Evolutionary conservation across 2,797 vertebrate genomes (phyloP).

Genomic region (Onychomys leucogaster): DNA sequence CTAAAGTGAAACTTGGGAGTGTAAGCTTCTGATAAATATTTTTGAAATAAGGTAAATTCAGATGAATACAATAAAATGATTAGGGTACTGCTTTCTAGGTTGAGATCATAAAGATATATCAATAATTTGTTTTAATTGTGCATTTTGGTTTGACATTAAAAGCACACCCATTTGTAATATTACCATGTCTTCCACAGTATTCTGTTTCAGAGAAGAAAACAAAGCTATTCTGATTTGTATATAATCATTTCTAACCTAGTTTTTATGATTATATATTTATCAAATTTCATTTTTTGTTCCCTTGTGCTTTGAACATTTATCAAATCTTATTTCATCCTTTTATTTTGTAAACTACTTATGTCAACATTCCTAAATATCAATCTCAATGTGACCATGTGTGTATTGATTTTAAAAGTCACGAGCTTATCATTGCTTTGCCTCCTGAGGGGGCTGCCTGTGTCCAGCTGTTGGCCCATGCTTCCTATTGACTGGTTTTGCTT

Average conservation of each 20-base stretch:
- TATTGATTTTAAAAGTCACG: neutral
- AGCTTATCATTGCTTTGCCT: neutral
- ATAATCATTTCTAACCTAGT: neutral
- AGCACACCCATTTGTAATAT: neutral
- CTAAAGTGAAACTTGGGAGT: neutral
- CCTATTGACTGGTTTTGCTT: neutral
- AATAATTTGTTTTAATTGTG: neutral
- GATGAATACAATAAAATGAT: neutral
- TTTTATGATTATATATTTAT: neutral
- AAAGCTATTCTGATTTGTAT: slow-evolving; percentile 17
- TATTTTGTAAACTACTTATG: neutral
- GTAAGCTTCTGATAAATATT: neutral
- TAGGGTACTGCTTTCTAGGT: neutral
- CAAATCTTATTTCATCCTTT: neutral
- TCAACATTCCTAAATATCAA: neutral
- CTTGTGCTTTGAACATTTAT: slow-evolving; percentile 1
- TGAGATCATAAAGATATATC: neutral
- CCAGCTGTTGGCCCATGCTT: neutral
- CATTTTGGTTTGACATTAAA: neutral
- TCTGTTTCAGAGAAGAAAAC: neutral
- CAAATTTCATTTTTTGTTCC: neutral
- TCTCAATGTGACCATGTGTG: neutral
- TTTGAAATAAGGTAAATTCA: neutral
- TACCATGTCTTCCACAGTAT: neutral
- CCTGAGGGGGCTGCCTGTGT: neutral